phyloP scores from a whole-genome alignment of 2,797 vertebrate genomes.

The Lithobates sylvaticus region DNA sequence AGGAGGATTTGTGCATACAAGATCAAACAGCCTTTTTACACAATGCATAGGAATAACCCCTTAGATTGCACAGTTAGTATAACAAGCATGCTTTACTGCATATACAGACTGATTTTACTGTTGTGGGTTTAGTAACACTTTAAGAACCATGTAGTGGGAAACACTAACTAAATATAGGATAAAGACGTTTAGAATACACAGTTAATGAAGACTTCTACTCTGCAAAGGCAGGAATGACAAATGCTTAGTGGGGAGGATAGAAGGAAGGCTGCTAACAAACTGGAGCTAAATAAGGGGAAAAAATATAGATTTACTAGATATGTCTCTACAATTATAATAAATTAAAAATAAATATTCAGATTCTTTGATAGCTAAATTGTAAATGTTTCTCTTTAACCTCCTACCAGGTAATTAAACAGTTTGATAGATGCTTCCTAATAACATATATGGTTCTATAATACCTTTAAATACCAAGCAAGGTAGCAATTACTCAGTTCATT shows the following conservation, averaged over 20 bases:
- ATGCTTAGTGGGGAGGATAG: not conserved
- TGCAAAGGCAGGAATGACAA: not conserved
- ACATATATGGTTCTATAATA: not conserved
- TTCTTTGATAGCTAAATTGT: not conserved
- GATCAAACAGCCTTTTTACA: no score
- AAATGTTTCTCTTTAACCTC: not conserved
- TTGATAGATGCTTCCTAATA: not conserved
- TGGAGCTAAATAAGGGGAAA: not conserved
- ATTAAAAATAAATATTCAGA: no score
- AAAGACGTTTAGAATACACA: not conserved
- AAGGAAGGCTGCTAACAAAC: not conserved
- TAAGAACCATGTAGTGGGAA: no score
- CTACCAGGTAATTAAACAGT: not conserved
- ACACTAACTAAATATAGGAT: not conserved
- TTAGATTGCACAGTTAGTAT: no score
- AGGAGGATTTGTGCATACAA: no score
- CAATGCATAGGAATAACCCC: no score
- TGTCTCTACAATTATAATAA: no score
- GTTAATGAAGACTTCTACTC: not conserved
- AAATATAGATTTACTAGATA: not conserved
- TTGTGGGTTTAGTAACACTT: no score
- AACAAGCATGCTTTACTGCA: no score
- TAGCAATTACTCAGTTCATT: slow-evolving; percentile 64
- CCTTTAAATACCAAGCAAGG: slow-evolving; percentile 30
- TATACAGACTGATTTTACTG: no score